These are phyloP conservation scores for Kryphioiulus occultus DNA, from an alignment of 2,888 invertebrate species.

Conservation along the genomic window DNA sequence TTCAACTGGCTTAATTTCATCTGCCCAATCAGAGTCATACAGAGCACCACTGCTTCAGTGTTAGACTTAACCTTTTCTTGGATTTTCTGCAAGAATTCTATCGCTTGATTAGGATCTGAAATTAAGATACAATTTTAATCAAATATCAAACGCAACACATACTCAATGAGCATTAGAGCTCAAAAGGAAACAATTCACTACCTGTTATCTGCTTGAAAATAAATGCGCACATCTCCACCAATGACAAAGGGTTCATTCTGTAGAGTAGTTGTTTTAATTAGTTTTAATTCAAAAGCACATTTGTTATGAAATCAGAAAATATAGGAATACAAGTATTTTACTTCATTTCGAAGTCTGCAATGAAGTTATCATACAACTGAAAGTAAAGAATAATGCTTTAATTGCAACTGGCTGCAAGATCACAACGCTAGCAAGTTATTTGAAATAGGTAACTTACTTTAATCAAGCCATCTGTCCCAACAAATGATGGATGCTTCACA, in stretches of 20 bases:
- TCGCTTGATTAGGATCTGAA: constrained; percentile 80
- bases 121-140: constrained; percentile 26
- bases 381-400: constrained; percentile 27
- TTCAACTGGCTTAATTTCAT: constrained; percentile 62
- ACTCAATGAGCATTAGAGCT: background rate
- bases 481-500: constrained; percentile 79
- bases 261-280: constrained; percentile 52
- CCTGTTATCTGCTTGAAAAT: constrained; percentile 74
- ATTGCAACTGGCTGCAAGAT: background rate
- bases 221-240: constrained; percentile 85
- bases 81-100: constrained; percentile 86
- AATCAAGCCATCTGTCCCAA: constrained; percentile 78
- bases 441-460: constrained; percentile 62
- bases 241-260: constrained; percentile 91
- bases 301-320: constrained; percentile 51
- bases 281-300: background rate
- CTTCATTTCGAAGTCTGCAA: constrained; percentile 95
- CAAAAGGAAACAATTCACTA: constrained; percentile 3
- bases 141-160: background rate
- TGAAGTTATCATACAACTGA: constrained; percentile 86
- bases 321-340: constrained; percentile 63
- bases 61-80: constrained; percentile 85
- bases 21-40: constrained; percentile 75
- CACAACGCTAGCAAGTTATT: background rate
- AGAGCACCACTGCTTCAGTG: constrained; percentile 86